Evolutionary conservation across 2,113 vertebrate species (phyloP), one percentile per base, ranked within the genome.

Genomic region (Cyprinodon variegatus): DNA sequence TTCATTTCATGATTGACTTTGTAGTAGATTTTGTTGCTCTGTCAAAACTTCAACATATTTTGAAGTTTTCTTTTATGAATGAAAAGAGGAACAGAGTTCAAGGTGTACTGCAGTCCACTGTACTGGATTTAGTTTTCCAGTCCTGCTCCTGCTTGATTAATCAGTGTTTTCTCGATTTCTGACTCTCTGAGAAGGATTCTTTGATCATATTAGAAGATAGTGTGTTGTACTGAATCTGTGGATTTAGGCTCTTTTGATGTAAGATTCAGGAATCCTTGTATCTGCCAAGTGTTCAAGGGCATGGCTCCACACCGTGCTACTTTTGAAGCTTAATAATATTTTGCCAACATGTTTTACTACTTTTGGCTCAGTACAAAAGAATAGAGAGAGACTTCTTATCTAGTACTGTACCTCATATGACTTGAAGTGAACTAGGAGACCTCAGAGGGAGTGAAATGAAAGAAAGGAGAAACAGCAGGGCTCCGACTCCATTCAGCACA

Each of bases 401-500:
- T 61, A 22, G 43, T 50, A 4, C 38, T 48, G 17, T 64, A 53
- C 5, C 11, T 60, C n/a, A 12, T 10, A 38, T 37, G n/a, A 29
- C 22, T 36, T 20, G 29, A 38, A 67, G n/a, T 36, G 39, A 65
- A 57, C 70, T 65, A 7, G 62, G 48, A 2, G 45, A 75, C 59
- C 43, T 36, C 70, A 20, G 61, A 77, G 67, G 57, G 62, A 86
- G 76, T 75, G 53, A 74, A 83, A 71, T 83, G 40, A 76, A 88
- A 84, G 36, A 43, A 43, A 70, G 62, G 74, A 57, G 22, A 77
- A 83, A 77, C 76, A 74, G 41, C 57, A 40, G 60, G 76, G 68
- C 68, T 79, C 61, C 39, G 36, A 73, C 77, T 70, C 45, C 46
- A 66, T 78, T 77, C 65, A 50, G 68, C 66, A 60, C 60, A 5